Evolutionary conservation across 2,113 vertebrate species (phyloP), one percentile per base, ranked within the genome.

Genomic region (Cnemophilus loriae): DNA sequence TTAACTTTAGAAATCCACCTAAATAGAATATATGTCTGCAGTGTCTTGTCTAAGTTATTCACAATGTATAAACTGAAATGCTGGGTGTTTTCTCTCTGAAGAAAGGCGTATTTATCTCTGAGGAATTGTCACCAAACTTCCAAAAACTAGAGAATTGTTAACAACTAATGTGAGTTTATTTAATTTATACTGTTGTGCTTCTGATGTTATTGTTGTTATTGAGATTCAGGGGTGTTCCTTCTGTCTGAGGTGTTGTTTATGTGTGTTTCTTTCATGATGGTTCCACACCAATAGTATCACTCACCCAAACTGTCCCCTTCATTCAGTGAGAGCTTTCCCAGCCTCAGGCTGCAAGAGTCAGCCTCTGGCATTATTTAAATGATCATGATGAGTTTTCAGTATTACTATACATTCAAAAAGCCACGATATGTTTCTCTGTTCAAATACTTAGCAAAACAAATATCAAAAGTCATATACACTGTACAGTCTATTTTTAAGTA

Each of bases 401-500:
- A 90, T 81, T 94, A 80, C 80, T 95, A 80, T 91, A 97, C 92
- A 97, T 96, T 97, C 96, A 97, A 94, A 60, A 93, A 94, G 93
- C 90, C 93, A 87, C 44, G 86, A 93, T 77, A 93, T 82, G 70
- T 81, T 96, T 94, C 73, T 83, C 81, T 93, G 32, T 83, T 95
- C 89, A 93, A 96, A 97, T 94, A 94, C 74, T 91, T 93, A 89
- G 39, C 71, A 84, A 94, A 94, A 95, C 69, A 97, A 96, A 88
- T 95, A 92, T 84, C 57, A 95, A 96, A 97, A 96, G 94, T 75
- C 94, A 94, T 95, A 93, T 83, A 93, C 78, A 88, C 95, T 97
- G 96, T 96, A 95, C 76, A 96, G 85, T 89, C 95, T 97, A 90
- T 93, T 85, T 88, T 92, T 93, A 97, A 78, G 97, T 97, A 91